These are phyloP conservation scores for Drosophila gaucha DNA, from an alignment of 2,888 invertebrate species.

Conservation along the genomic window DNA sequence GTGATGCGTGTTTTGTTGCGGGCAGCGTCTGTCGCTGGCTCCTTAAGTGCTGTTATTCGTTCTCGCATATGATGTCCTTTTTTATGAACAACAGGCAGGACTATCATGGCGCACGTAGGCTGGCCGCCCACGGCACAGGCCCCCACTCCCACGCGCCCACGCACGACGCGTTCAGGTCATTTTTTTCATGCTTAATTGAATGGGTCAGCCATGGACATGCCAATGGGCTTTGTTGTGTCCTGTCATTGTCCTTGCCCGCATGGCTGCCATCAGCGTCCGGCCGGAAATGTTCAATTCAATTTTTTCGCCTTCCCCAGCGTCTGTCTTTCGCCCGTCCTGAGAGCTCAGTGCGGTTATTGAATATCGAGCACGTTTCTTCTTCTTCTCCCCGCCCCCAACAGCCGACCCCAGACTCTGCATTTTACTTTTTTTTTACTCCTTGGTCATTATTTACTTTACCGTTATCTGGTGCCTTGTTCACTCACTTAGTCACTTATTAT, in stretches of 20 bases:
- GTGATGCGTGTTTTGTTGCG: slow-evolving; percentile 84
- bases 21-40: slow-evolving; percentile 63
- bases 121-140: too few species aligned
- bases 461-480: slow-evolving; percentile 62
- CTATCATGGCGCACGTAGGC: slow-evolving; percentile 60
- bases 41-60: slow-evolving; percentile 78
- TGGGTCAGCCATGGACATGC: slow-evolving; percentile 82
- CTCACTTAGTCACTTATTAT: slow-evolving; percentile 73
- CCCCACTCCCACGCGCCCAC: slow-evolving; percentile 3
- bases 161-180: slow-evolving; percentile 37
- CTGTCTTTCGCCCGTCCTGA: slow-evolving; percentile 19
- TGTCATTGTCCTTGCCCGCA: slow-evolving; percentile 51
- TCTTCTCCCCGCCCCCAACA: too few species aligned
- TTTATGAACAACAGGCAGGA: slow-evolving; percentile 15
- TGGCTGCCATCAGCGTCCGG: slow-evolving; percentile 60
- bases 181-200: slow-evolving; percentile 84
- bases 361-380: slow-evolving; percentile 70
- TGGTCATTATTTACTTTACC: slow-evolving; percentile 81
- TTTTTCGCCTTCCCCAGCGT: slow-evolving; percentile 41
- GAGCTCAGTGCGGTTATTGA: slow-evolving; percentile 66
- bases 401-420: too few species aligned
- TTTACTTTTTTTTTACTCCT: slow-evolving; percentile 28
- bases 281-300: slow-evolving; percentile 78
- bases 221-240: slow-evolving; percentile 63
- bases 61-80: slow-evolving; percentile 64